These are phyloP conservation scores for Heliocidaris erythrogramma DNA, from an alignment of 35 echinoderm and acorn worm genomes.

Conservation along the genomic window DNA sequence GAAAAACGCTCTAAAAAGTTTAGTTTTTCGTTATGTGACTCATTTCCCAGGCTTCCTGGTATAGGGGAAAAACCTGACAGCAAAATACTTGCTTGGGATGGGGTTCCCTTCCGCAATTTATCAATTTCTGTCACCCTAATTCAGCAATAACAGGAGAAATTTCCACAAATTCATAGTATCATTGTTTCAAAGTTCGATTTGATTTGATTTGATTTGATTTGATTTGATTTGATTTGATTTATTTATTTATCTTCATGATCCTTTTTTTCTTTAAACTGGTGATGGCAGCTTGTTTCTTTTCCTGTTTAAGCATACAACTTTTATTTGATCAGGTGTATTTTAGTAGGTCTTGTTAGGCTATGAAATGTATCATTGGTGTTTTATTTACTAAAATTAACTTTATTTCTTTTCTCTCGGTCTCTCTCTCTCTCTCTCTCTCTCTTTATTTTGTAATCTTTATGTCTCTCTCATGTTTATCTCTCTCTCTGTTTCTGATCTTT, in stretches of 20 bases:
- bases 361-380: not conserved
- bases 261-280: too few relatives aligned
- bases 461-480: not conserved
- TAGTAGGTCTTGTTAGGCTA: not conserved
- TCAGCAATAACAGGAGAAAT: not conserved
- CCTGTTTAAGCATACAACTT: not conserved
- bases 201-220: too few relatives aligned
- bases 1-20: too few relatives aligned
- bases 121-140: not conserved
- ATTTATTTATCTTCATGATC: too few relatives aligned
- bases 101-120: not conserved
- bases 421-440: not conserved
- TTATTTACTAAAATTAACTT: not conserved
- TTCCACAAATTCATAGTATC: slow-evolving; percentile 20
- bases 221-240: too few relatives aligned
- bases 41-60: not conserved
- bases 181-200: not conserved
- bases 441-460: not conserved
- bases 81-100: not conserved
- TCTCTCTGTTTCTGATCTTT: not conserved
- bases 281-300: not conserved
- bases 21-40: not conserved
- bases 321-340: not conserved
- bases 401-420: not conserved
- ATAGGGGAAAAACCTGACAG: not conserved